phyloP scores from a whole-genome alignment of 2,113 vertebrate genomes.

The Phaethon lepturus region DNA sequence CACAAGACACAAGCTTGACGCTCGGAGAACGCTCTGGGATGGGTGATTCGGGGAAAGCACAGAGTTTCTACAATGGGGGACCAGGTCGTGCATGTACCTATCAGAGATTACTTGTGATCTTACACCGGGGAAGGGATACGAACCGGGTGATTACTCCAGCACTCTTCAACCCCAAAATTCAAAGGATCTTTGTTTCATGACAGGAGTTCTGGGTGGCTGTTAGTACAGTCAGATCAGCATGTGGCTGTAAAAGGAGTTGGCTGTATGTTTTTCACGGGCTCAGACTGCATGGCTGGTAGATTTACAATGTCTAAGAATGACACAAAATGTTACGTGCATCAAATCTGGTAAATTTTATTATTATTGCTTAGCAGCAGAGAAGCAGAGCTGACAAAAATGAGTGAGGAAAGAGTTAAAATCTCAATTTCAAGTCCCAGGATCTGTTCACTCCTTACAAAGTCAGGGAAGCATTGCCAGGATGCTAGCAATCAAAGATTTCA shows the following conservation, averaged over 20 bases:
- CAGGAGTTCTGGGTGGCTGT: neutral
- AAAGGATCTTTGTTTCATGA: neutral
- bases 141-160: neutral
- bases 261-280: neutral
- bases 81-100: neutral
- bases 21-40: accelerated
- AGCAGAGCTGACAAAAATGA: neutral
- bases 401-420: neutral
- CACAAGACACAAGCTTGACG: accelerated
- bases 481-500: neutral
- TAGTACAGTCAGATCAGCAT: accelerated
- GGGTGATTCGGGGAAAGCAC: accelerated
- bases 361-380: neutral
- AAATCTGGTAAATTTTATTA: no score
- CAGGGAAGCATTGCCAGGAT: neutral
- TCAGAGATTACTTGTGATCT: neutral
- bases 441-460: neutral
- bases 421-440: neutral
- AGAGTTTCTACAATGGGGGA: accelerated
- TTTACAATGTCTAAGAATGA: neutral
- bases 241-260: neutral
- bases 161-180: neutral
- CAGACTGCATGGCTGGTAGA: neutral
- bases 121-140: neutral
- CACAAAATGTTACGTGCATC: no score